Evolutionary conservation across 2,888 invertebrate genomes (phyloP).

Genomic region (Perizoma affinitatum): DNA sequence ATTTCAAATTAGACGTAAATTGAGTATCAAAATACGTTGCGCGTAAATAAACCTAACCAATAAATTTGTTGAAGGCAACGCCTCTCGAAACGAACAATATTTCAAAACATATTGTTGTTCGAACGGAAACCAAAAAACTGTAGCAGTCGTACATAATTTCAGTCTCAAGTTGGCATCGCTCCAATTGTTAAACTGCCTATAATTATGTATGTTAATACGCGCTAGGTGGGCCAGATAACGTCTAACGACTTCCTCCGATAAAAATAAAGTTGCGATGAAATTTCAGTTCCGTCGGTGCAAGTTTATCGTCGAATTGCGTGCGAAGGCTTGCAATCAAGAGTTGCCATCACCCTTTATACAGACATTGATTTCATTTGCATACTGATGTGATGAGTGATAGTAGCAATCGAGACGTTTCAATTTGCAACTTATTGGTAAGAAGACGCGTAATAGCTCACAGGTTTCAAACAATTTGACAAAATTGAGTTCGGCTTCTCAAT

Average conservation of each 20-base stretch:
- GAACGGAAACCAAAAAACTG: conserved; percentile 71
- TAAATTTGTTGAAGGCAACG: conserved; percentile 54
- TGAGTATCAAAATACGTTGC: conserved; percentile 42
- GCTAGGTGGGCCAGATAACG: conserved; percentile 79
- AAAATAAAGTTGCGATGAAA: conserved; percentile 84
- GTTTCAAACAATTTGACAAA: conserved; percentile 18
- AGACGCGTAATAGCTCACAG: conserved; percentile 32
- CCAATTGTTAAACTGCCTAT: conserved; percentile 80
- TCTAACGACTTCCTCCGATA: conserved; percentile 83
- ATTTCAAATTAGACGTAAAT: conserved; percentile 23
- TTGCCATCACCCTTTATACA: conserved; percentile 77
- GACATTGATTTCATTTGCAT: conserved; percentile 81
- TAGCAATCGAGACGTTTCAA: conserved; percentile 55
- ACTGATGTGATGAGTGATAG: conserved; percentile 61
- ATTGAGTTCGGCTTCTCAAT: conserved; percentile 1
- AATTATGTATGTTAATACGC: conserved; percentile 83
- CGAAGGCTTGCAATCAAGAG: conserved; percentile 66
- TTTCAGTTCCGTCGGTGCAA: conserved; percentile 80
- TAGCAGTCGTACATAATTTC: conserved; percentile 69
- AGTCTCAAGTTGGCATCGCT: conserved; percentile 71
- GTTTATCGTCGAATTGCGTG: conserved; percentile 81
- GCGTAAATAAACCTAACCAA: conserved; percentile 54
- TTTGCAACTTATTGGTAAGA: conserved; percentile 38
- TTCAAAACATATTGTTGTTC: conserved; percentile 65
- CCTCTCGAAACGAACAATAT: conserved; percentile 56